Evolutionary conservation across 2,113 vertebrate genomes (phyloP).

Genomic region (Coturnix japonica): DNA sequence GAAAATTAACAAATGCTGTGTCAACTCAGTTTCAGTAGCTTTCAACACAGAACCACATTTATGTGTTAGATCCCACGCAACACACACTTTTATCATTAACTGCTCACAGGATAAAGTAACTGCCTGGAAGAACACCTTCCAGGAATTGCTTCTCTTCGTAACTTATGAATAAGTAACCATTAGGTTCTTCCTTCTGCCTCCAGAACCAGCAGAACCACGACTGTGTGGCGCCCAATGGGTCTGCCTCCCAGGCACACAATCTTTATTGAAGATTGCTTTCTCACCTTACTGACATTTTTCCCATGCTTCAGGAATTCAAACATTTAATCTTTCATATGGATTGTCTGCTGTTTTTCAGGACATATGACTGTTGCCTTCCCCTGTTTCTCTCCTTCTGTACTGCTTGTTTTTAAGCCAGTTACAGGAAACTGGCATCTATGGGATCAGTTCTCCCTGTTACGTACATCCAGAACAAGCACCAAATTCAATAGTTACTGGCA

Average conservation of each 20-base stretch:
- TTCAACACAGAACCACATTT: conserved; percentile 30
- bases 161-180: conserved; percentile 41
- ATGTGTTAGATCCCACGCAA: conserved; percentile 29
- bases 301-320: conserved; percentile 41
- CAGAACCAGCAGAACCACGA: conserved; percentile 41
- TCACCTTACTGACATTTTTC: conserved; percentile 17
- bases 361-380: neutral
- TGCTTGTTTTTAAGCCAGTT: neutral
- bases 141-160: conserved; percentile 17
- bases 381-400: neutral
- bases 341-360: conserved; percentile 12
- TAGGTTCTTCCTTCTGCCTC: conserved; percentile 28
- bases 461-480: neutral
- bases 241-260: conserved; percentile 1
- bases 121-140: conserved; percentile 31
- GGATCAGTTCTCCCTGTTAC: neutral
- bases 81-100: conserved; percentile 27
- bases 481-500: neutral
- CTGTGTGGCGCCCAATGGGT: conserved; percentile 36
- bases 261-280: conserved; percentile 23
- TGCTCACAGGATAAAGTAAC: conserved; percentile 34
- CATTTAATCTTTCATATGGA: conserved; percentile 49
- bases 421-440: neutral
- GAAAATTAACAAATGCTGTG: conserved; percentile 57
- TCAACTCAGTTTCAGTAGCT: conserved; percentile 60